These are phyloP conservation scores for Platysternon megacephalum DNA, from an alignment of 2,113 vertebrate genomes.

Conservation along the genomic window DNA sequence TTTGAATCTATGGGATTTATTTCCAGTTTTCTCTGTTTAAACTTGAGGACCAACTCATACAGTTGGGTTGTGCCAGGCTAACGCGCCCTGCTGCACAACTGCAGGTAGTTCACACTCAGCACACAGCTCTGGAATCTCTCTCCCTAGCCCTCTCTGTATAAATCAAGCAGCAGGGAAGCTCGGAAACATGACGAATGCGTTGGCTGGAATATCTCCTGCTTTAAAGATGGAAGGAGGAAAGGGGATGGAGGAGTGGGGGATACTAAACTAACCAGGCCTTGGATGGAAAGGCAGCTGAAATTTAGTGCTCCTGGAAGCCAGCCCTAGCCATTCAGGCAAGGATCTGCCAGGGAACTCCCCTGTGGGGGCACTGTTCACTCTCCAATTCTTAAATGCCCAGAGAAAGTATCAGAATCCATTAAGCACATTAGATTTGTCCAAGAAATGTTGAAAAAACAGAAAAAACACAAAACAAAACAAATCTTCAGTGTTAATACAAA, in stretches of 20 bases:
- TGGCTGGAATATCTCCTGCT: conserved; percentile 73
- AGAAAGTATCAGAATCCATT: conserved; percentile 72
- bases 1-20: rapidly evolving
- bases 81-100: neutral
- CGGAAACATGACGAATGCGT: conserved; percentile 77
- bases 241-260: conserved; percentile 22
- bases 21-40: rapidly evolving
- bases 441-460: conserved; percentile 55
- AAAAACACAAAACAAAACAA: conserved; percentile 38
- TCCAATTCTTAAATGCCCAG: conserved; percentile 55
- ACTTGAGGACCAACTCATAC: rapidly evolving
- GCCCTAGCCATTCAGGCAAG: conserved; percentile 68
- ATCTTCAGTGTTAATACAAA: conserved; percentile 33
- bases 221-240: conserved; percentile 62
- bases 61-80: neutral
- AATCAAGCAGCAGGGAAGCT: conserved; percentile 80
- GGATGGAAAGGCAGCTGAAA: conserved; percentile 76
- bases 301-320: conserved; percentile 79
- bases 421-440: conserved; percentile 58
- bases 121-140: neutral
- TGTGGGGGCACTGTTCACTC: conserved; percentile 68
- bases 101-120: conserved; percentile 13
- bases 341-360: conserved; percentile 77
- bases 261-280: conserved; percentile 76
- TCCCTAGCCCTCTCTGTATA: conserved; percentile 43